Percentiles rank a stretch among this genome's conserved stretches.
Conservation (phyloP, 1,140 invertebrate genomes). For the Kradibia gibbosae region DNA sequence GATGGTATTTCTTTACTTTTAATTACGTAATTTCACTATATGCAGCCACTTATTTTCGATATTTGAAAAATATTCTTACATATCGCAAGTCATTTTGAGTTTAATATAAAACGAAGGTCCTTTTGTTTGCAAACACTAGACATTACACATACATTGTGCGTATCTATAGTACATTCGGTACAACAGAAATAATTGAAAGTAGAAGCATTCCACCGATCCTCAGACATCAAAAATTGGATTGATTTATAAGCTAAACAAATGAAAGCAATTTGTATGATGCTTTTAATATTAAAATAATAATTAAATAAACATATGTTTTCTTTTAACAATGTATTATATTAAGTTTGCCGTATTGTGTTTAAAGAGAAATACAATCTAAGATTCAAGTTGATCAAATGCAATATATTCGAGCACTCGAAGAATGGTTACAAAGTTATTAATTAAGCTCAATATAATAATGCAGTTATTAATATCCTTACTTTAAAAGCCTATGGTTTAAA, state of each 20-base stretch:
- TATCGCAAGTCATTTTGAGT: background rate
- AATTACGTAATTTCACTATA: background rate
- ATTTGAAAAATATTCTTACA: background rate
- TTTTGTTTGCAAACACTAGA: constrained; percentile 32
- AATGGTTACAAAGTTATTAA: too few relatives aligned
- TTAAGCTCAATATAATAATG: too few relatives aligned
- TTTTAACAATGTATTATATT: too few relatives aligned
- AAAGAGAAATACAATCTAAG: too few relatives aligned
- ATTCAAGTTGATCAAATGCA: too few relatives aligned
- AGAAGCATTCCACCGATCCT: background rate
- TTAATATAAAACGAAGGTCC: constrained; percentile 3
- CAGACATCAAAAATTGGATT: too few relatives aligned
- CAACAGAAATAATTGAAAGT: background rate
- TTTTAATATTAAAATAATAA: too few relatives aligned
- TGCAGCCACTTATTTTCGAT: background rate
- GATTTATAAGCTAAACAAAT: too few relatives aligned
- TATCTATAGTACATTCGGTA: background rate
- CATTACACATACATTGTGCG: background rate
- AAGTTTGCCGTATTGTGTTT: too few relatives aligned
- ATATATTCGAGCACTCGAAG: too few relatives aligned
- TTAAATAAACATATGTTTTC: too few relatives aligned
- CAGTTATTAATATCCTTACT: background rate
- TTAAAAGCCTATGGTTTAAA: background rate
- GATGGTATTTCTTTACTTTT: background rate
- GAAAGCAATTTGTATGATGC: too few relatives aligned